Evolutionary conservation across 1,140 invertebrate genomes (phyloP), one percentile per base, ranked within the genome.

Genomic region (Colletes gigas): DNA sequence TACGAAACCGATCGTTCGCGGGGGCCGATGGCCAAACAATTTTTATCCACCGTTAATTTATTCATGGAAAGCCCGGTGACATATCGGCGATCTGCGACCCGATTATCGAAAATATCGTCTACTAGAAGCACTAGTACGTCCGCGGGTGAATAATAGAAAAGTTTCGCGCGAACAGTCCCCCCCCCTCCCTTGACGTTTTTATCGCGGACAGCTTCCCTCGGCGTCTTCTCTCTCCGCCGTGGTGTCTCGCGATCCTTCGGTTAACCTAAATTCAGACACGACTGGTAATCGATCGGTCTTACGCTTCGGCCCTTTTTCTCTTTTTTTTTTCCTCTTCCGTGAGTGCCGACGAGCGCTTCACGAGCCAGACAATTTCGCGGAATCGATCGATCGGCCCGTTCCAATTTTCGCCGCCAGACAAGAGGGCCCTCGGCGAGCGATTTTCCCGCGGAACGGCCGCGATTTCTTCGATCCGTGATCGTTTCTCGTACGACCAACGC

Each of bases 211-310:
- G 50, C 52, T 81, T 72, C 79, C 63, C 79, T 67, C 67, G 17
- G 17, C 59, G 39, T 74, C 76, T 67, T 69, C 79, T 55, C 68
- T 55, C 68, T 78, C 44, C 21, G 47, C 14, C 63, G 59, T 39
- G 76, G 55, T 81, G 76, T 72, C 84, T 82, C 85, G 76, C 68
- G 75, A 73, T 84, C 81, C 82, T 88, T 79, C 79, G 79, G 82
- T 84, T 86, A 88, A 88, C 86, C 85, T 82, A 84, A 88, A 87
- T 87, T 77, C 86, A 82, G 76, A 84, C 78, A 59, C 79, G 72
- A 82, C 73, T 70, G 68, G 72, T 84, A 84, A 88, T 88, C 86
- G 86, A 88, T 88, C 78, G 84, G 50, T 76, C 82, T 85, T 60
- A 55, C 73, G 66, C 72, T 65, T 57, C 67, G 63, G 67, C 55